Conservation (phyloP, 2,888 invertebrate genomes). For the Nycteola revayana region DNA sequence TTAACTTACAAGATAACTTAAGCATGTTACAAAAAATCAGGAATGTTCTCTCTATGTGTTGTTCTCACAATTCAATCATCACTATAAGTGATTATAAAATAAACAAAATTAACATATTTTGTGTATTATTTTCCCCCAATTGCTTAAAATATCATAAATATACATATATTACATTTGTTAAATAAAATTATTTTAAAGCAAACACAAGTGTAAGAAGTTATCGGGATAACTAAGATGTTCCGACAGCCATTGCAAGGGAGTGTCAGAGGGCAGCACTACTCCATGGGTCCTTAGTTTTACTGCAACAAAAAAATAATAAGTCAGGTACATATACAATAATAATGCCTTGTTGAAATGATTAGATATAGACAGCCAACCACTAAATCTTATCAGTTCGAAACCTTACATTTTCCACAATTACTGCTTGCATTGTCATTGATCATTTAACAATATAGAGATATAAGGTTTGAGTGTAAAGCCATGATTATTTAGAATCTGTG, state of each 20-base stretch:
- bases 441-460: too few species aligned
- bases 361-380: too few species aligned
- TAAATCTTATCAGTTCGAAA: too few species aligned
- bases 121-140: conserved; percentile 11
- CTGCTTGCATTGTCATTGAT: too few species aligned
- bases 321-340: too few species aligned
- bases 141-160: not conserved
- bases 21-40: conserved; percentile 9
- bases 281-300: conserved; percentile 94
- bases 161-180: not conserved
- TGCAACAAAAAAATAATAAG: conserved; percentile 75
- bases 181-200: conserved; percentile 48
- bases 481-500: too few species aligned
- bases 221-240: conserved; percentile 99
- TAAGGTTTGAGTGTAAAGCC: too few species aligned
- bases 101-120: conserved; percentile 7
- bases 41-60: conserved; percentile 20
- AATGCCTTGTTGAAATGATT: too few species aligned
- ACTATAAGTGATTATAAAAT: conserved; percentile 18
- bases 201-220: conserved; percentile 96
- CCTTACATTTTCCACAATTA: too few species aligned
- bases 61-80: conserved; percentile 10
- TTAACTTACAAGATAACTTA: too few species aligned
- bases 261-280: conserved; percentile 91
- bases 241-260: conserved; percentile 98